phyloP scores from a whole-genome alignment of 2,113 vertebrate genomes.

The Phalacrocorax carbo region DNA sequence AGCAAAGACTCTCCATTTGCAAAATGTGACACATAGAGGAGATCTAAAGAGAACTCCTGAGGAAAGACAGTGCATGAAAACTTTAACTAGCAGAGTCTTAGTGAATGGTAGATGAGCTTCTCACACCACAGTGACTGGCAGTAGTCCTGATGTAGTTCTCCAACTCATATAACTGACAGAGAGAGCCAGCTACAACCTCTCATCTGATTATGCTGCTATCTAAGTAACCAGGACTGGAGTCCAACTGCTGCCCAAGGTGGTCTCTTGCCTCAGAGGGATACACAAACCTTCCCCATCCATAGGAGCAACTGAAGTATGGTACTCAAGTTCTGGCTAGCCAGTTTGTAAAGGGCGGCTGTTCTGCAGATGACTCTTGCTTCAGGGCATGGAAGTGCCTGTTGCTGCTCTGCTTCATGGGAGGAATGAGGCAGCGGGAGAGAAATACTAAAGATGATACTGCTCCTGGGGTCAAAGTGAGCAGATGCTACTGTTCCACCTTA shows the following conservation, averaged over 20 bases:
- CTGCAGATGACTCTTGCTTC: background rate
- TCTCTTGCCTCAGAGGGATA: background rate
- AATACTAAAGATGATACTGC: background rate
- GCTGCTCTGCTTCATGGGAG: background rate
- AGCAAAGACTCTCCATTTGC: background rate
- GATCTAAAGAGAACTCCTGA: background rate
- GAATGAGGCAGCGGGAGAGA: background rate
- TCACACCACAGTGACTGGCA: background rate
- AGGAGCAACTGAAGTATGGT: background rate
- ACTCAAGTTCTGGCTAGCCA: background rate
- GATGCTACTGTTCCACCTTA: background rate
- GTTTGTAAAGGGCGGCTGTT: background rate
- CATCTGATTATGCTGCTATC: background rate
- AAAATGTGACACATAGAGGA: background rate
- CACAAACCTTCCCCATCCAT: background rate
- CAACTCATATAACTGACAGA: background rate
- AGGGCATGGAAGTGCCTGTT: background rate
- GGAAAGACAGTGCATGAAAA: background rate
- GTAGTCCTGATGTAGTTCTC: background rate
- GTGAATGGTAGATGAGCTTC: background rate
- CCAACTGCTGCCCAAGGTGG: background rate
- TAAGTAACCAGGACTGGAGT: background rate
- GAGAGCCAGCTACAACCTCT: background rate
- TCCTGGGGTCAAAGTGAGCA: background rate
- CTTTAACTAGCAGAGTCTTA: background rate